A percentile compares a stretch with the other conserved stretches of the same genome.
Evolutionary conservation across 1,140 invertebrate species (phyloP).

Genomic region (Magallana angulata): DNA sequence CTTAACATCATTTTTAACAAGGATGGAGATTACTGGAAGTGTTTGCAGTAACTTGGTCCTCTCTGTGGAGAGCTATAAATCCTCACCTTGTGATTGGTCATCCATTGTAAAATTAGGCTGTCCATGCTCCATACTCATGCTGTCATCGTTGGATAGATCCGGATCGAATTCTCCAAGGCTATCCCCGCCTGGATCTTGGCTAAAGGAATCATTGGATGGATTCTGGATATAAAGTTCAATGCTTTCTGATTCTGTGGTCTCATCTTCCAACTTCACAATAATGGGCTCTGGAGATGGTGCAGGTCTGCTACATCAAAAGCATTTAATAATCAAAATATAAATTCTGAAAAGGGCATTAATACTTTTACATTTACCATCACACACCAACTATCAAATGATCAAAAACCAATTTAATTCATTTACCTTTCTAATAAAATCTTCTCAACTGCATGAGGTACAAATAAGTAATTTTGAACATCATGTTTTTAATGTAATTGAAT

Average conservation of each 20-base stretch:
- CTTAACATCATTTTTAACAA: no score
- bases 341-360: no score
- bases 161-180: background rate
- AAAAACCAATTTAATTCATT: no score
- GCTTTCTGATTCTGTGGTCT: background rate
- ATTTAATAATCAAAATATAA: no score
- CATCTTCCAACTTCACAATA: conserved; percentile 9
- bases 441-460: no score
- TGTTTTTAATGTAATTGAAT: no score
- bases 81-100: background rate
- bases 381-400: no score
- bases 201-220: background rate
- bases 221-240: conserved; percentile 14
- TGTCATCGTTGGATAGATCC: conserved; percentile 1
- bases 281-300: conserved; percentile 13
- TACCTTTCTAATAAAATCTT: no score
- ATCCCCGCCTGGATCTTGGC: background rate
- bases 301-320: background rate
- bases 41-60: background rate
- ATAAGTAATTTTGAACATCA: no score
- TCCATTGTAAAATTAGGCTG: background rate
- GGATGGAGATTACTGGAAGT: background rate
- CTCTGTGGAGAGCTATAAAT: no score
- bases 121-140: conserved; percentile 4
- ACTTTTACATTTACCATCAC: no score